phyloP scores from a whole-genome alignment of 2,888 invertebrate species.

The Scaeva pyrastri region DNA sequence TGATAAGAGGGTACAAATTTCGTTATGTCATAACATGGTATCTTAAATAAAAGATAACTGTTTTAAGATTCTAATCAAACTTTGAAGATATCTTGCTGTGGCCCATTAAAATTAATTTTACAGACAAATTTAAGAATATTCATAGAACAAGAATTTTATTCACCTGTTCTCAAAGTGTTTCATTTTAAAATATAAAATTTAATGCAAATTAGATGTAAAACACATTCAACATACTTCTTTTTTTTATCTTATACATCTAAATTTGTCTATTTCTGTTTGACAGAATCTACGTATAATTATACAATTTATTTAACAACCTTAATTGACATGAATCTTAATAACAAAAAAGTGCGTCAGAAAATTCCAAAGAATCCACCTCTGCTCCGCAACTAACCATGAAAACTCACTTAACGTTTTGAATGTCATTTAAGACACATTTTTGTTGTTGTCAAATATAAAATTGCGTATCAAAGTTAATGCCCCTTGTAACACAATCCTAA shows the following conservation, averaged over 20 bases:
- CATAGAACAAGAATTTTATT: not conserved
- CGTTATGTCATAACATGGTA: too few relatives aligned
- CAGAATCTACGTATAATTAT: conserved; percentile 19
- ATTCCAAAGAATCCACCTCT: too few relatives aligned
- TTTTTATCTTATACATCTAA: not conserved
- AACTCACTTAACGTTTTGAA: conserved; percentile 17
- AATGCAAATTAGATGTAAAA: not conserved
- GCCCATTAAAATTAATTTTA: too few relatives aligned
- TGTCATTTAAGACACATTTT: not conserved
- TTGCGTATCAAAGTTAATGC: conserved; percentile 28
- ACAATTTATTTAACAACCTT: conserved; percentile 32
- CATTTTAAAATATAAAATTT: not conserved
- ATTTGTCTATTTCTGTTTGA: not conserved
- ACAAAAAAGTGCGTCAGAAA: not conserved
- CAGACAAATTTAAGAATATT: not conserved
- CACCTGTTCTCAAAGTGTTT: not conserved
- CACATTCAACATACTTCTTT: not conserved
- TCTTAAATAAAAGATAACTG: too few relatives aligned
- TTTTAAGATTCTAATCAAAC: too few relatives aligned
- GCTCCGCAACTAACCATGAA: conserved; percentile 14
- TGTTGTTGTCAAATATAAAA: conserved; percentile 7
- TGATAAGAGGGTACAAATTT: too few relatives aligned
- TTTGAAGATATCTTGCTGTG: too few relatives aligned
- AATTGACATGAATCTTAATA: conserved; percentile 16
- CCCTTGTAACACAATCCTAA: conserved; percentile 14